phyloP scores from a whole-genome alignment of 1,140 invertebrate species.

The Pseudoatta argentina region DNA sequence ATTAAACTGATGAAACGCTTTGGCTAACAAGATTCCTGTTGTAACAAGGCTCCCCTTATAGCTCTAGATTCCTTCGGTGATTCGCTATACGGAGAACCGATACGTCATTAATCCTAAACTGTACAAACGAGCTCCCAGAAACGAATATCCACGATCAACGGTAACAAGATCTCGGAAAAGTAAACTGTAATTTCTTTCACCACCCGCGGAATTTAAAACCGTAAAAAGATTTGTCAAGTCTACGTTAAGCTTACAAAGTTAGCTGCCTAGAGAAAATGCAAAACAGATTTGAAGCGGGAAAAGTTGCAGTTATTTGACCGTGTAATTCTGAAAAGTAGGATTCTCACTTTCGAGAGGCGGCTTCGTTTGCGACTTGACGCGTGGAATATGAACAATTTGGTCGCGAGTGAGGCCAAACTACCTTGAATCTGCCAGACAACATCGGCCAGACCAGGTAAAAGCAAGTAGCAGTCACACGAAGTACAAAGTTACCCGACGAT shows the following conservation, averaged over 20 bases:
- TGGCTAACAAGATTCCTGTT: conserved; percentile 14
- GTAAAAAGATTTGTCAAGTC: neutral
- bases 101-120: conserved; percentile 42
- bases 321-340: neutral
- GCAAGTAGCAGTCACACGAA: conserved; percentile 46
- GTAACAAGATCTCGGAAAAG: conserved; percentile 5
- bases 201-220: too few species aligned
- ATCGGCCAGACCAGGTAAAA: conserved; percentile 7
- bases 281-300: neutral
- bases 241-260: neutral
- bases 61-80: conserved; percentile 4
- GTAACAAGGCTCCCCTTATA: neutral
- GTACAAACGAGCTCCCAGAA: conserved; percentile 10
- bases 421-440: conserved; percentile 30
- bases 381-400: conserved; percentile 32
- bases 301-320: neutral
- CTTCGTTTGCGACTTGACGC: neutral
- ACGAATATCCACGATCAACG: neutral
- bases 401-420: neutral
- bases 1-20: conserved; percentile 39
- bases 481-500: conserved; percentile 56
- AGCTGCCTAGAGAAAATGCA: neutral
- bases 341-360: neutral
- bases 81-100: neutral
- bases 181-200: neutral